phyloP scores from a whole-genome alignment of 2,797 vertebrate species.

The Sarcoramphus papa region DNA sequence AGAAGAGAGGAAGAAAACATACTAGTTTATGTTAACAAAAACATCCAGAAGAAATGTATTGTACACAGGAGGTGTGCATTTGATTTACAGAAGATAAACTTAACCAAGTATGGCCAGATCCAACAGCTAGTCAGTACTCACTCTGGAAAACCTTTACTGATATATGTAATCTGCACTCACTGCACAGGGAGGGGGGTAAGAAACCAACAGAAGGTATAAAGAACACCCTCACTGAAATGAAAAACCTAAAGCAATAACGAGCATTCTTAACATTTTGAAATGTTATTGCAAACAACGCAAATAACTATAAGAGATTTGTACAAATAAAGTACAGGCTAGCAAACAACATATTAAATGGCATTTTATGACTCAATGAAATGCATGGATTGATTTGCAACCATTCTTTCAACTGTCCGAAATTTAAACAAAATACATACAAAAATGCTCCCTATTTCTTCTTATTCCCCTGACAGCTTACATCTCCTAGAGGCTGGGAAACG shows the following conservation, averaged over 20 bases:
- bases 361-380: not conserved
- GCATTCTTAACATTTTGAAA: not conserved
- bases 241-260: not conserved
- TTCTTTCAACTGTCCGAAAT: not conserved
- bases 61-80: not conserved
- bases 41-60: not conserved
- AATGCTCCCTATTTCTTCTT: not conserved
- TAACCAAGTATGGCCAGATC: not conserved
- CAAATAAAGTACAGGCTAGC: not conserved
- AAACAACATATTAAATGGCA: not conserved
- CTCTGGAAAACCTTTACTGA: not conserved
- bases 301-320: not conserved
- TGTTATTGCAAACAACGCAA: not conserved
- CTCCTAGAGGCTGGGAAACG: not conserved
- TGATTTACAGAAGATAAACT: not conserved
- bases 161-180: not conserved
- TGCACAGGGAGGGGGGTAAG: not conserved
- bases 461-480: not conserved
- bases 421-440: not conserved
- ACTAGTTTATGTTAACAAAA: not conserved
- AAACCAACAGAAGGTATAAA: not conserved
- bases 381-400: not conserved
- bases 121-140: not conserved
- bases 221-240: not conserved
- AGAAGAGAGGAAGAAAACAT: not conserved